Base-by-base conservation (phyloP, 2,797 vertebrate species). In the Falco peregrinus region DNA sequence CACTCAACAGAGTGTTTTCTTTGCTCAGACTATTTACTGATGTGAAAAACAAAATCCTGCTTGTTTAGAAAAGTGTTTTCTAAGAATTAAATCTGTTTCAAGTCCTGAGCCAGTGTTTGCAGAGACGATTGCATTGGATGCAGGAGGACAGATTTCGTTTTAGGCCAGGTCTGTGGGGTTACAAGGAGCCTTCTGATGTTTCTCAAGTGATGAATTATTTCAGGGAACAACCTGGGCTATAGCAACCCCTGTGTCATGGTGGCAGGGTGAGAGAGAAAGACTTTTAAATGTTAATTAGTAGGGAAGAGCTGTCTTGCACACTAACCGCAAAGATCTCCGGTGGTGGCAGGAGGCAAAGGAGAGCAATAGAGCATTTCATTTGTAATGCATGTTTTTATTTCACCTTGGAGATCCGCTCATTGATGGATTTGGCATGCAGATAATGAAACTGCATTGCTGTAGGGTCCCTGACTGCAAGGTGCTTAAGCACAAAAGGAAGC, bases 201-300 rank as follows among this genome's bases (percentile, higher is more conserved):
- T 91, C 81, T 84, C 76, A 69, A 91, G 87, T 16, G 76, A 78
- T 83, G 70, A 96, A 95, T 91, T 94, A 92, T 75, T 91, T 77
- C 87, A 88, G 87, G 54, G 73, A 92, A 54, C 57, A 97, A 75
- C 92, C 76, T 84, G 84, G 61, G 89, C 8, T 14, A 28, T 8
- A 21, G 79, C 89, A 91, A 91, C 35, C 88, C 88, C 73, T 6
- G 50, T 84, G 77, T 80, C 71, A 64, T 0, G 14, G 73, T 65
- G 85, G 63, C 80, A 90, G 96, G 88, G 88, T 29, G 86, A 82
- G 88, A 92, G 77, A 84, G 83, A 81, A 92, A 85, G 70, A 89
- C 88, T 96, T 96, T 96, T 56, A 95, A 95, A 96, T 97, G 95
- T 82, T 97, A 96, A 97, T 97, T 92, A 94, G 61, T 24, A 90